These are phyloP conservation scores for Spea multiplicata DNA, from an alignment of 2,113 vertebrate genomes.

Conservation along the genomic window DNA sequence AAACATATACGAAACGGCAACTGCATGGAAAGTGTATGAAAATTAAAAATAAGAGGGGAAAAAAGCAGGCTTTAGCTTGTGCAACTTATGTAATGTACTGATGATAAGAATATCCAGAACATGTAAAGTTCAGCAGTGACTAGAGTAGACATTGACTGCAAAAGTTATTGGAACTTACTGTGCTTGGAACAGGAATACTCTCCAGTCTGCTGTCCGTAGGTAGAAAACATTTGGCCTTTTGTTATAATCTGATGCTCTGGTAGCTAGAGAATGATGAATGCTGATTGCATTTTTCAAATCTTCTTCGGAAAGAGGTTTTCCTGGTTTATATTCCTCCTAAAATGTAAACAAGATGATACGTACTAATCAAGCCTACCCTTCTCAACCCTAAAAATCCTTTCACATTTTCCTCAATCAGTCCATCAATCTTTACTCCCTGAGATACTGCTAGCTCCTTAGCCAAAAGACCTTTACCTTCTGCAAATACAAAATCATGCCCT, in stretches of 20 bases:
- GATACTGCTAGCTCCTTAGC: too few species aligned
- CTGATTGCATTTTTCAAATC: conserved; percentile 94
- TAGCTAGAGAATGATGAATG: conserved; percentile 90
- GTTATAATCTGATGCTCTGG: conserved; percentile 88
- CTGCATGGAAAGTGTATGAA: too few species aligned
- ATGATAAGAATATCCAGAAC: neutral
- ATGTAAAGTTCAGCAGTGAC: neutral
- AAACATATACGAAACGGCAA: too few species aligned
- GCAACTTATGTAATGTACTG: neutral
- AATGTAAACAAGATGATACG: conserved; percentile 14
- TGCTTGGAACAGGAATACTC: conserved; percentile 95
- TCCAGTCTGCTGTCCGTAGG: conserved; percentile 96
- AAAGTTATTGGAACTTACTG: conserved; percentile 69
- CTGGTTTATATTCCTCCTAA: conserved; percentile 87
- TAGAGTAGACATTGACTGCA: neutral
- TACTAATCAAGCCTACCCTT: too few species aligned
- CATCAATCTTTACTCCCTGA: too few species aligned
- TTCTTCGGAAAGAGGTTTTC: conserved; percentile 82
- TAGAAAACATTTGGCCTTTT: conserved; percentile 96
- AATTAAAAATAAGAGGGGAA: neutral
- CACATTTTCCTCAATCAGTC: too few species aligned
- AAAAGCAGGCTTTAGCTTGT: neutral
- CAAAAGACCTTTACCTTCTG: conserved; percentile 78
- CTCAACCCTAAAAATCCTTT: too few species aligned
- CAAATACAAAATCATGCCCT: conserved; percentile 94